These are phyloP conservation scores for Cinara cedri DNA, from an alignment of 2,888 invertebrate genomes.

Conservation along the genomic window DNA sequence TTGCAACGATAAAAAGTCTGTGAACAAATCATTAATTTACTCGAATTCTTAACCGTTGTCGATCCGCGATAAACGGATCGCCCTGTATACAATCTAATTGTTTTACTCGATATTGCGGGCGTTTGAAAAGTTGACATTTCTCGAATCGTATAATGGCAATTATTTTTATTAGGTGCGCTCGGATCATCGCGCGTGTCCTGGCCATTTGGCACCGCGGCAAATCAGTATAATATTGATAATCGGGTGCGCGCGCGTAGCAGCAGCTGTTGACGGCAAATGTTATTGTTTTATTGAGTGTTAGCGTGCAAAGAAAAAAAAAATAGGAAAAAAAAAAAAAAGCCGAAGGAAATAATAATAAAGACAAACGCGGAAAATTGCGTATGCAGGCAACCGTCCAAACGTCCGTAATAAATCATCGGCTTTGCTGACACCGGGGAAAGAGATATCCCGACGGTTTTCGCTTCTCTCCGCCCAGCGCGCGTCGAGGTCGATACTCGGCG, in stretches of 20 bases:
- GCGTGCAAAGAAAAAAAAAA: not conserved
- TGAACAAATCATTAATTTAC: no score
- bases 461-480: not conserved
- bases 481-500: constrained; percentile 38
- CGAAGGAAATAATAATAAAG: constrained; percentile 33
- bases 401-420: constrained; percentile 51
- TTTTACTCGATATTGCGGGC: no score
- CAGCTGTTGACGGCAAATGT: constrained; percentile 3
- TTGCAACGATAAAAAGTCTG: no score
- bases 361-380: constrained; percentile 46
- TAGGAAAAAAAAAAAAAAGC: not conserved
- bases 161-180: no score
- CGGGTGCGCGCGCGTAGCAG: not conserved
- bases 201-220: not conserved
- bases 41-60: no score
- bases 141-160: no score
- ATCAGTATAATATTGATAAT: not conserved
- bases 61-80: no score
- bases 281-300: constrained; percentile 25
- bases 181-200: not conserved
- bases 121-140: not conserved
- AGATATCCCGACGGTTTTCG: constrained; percentile 39
- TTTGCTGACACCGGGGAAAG: constrained; percentile 39
- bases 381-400: constrained; percentile 51
- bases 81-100: no score